phyloP scores from a whole-genome alignment of 35 echinoderm and acorn worm genomes.

The Strongylocentrotus purpuratus region DNA sequence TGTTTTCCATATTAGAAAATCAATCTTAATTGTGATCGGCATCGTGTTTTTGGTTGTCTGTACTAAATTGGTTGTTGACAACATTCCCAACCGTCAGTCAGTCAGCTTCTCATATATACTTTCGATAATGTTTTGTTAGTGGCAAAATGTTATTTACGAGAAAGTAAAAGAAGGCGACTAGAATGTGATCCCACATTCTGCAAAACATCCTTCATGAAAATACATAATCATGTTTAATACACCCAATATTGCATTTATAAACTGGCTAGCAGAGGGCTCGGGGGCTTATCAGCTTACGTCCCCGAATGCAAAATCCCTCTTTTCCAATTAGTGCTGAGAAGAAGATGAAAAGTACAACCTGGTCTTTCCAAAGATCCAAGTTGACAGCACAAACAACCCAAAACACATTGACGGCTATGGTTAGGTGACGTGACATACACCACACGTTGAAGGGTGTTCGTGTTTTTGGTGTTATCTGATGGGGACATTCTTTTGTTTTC shows the following conservation, averaged over 20 bases:
- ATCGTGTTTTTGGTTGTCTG: not conserved
- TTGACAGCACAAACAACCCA: slow-evolving; percentile 13
- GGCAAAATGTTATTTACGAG: slow-evolving; percentile 3
- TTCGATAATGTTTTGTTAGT: not conserved
- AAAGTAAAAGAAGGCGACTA: not conserved
- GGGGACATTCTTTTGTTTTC: slow-evolving; percentile 29
- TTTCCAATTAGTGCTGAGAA: slow-evolving; percentile 37
- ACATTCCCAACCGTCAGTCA: not conserved
- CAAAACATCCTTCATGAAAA: not conserved
- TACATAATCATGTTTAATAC: slow-evolving; percentile 6
- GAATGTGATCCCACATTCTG: not conserved
- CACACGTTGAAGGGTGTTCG: not conserved
- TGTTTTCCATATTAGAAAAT: not conserved
- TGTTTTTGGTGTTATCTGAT: not conserved
- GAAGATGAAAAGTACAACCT: slow-evolving; percentile 53
- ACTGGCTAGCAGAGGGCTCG: not conserved
- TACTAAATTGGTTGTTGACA: not conserved
- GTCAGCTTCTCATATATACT: not conserved
- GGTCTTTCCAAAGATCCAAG: not conserved
- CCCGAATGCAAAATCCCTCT: slow-evolving; percentile 34
- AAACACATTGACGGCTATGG: slow-evolving; percentile 24
- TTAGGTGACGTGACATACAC: slow-evolving; percentile 5
- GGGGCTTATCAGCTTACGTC: slow-evolving; percentile 49
- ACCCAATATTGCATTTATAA: slow-evolving; percentile 15
- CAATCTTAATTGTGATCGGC: not conserved